Evolutionary conservation across 2,113 vertebrate genomes (phyloP), one percentile per base, ranked within the genome.

Genomic region (Rhombomys opimus): DNA sequence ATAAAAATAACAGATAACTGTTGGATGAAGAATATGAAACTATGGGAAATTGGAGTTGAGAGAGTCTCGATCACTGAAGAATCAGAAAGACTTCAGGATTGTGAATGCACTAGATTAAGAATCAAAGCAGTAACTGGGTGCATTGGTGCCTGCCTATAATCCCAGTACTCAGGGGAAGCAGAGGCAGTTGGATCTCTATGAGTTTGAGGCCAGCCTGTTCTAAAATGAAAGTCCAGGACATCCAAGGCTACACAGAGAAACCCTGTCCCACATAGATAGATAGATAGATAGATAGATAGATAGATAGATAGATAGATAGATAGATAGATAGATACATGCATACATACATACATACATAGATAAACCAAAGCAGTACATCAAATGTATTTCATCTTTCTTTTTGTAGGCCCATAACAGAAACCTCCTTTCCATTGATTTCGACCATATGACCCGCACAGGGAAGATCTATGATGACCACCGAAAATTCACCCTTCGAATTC

Each of bases 391-490:
- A 1, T 94, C 30, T 97, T 8, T 93, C 89, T 97, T 78, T 76
- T 97, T 95, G 95, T 98, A 99, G 99, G 99, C 99, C 86, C 99
- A 99, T 97, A 99, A 99, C 98, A 99, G 99, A 98, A 99, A 99
- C 96, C 99, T 99, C 93, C 99, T 99, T 35, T 99, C 99, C 87
- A 99, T 99, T 94, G 99, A 99, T 98, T 99, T 99, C 0, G 99
- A 99, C 98, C 99, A 99, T 68, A 98, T 98, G 90, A 99, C 99
- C 81, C 98, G 99, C 95, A 99, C 99, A 3, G 99, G 99, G 67
- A 99, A 99, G 98, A 99, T 99, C 96, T 99, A 99, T 27, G 99
- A 99, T 23, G 99, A 99, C 96, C 99, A 99, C 97, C 99, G 99
- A 73, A 99, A 99, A 97, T 99, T 99, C 97, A 99, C 99, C 54